These are phyloP conservation scores for Mylabris sibirica DNA, from an alignment of 2,888 invertebrate species.

Conservation along the genomic window DNA sequence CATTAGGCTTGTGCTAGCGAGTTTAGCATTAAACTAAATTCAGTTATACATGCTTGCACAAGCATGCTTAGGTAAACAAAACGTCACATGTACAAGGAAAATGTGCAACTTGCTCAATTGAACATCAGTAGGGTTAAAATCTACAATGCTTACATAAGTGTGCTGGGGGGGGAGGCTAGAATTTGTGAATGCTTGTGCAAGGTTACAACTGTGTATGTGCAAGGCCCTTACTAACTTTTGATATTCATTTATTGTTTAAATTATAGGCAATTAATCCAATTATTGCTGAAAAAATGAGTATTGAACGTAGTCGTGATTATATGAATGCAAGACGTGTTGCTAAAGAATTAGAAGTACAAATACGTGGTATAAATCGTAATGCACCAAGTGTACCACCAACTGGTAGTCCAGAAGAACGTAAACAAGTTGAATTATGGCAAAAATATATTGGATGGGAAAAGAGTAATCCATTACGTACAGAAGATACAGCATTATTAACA, in stretches of 20 bases:
- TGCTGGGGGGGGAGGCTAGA: too few species aligned
- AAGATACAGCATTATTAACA: constrained; percentile 93
- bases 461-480: constrained; percentile 93
- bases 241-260: constrained; percentile 29
- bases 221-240: too few species aligned
- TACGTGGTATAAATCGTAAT: constrained; percentile 93
- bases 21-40: too few species aligned
- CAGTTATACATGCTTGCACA: too few species aligned
- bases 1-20: too few species aligned
- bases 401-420: constrained; percentile 86
- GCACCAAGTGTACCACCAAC: constrained; percentile 97
- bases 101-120: too few species aligned
- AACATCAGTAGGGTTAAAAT: too few species aligned
- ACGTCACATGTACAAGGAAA: too few species aligned
- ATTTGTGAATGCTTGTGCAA: too few species aligned
- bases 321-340: constrained; percentile 97
- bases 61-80: too few species aligned
- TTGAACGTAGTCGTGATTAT: constrained; percentile 94
- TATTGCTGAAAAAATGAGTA: constrained; percentile 97
- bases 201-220: too few species aligned
- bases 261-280: constrained; percentile 70
- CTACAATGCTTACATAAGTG: too few species aligned
- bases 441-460: constrained; percentile 98
- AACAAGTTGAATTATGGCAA: constrained; percentile 98
- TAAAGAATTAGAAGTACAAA: constrained; percentile 94